Evolutionary conservation across 2,888 invertebrate genomes (phyloP), one percentile per base, ranked within the genome.

Genomic region (Sminthurides aquaticus): DNA sequence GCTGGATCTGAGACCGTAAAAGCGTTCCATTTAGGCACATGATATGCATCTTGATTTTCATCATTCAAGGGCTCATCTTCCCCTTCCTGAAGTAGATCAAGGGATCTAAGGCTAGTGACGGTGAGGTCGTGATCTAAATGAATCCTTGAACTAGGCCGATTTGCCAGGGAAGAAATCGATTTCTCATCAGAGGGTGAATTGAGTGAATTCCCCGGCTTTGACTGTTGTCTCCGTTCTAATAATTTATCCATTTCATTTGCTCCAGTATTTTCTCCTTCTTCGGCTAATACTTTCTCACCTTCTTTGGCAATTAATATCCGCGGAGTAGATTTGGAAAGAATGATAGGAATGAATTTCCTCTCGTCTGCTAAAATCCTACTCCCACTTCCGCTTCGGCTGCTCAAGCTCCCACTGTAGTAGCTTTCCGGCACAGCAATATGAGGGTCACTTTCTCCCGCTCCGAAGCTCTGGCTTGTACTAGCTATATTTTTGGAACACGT

Each of bases 1-100:
- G 64, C 58, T 0, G 74, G 74, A 60, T 74, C 74, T 0, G 72
- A 72, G 22, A 71, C 62, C 5, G 69, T 60, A 49, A 71, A 71
- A 11, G 69, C 71, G 60, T 71, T 71, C 71, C 71, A 71, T 24
- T 62, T 54, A 3, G 71, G 71, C 22, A 70, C 65, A 24, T 65
- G 59, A 29, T 69, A 67, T 2, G 52, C 64, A 28, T 65, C 64
- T 2, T 66, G 61, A 34, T 52, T 57, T 18, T 49, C 27, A 1
- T 55, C 55, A 8, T 5, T 52, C 27, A 28, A 27, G 18, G 57
- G 58, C 8, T 58, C 52, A 26, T 24, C 57, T 5, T 49, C 27
- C 18, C 24, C n/a, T 2, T 55, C 55, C 27, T 11, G 18, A 18
- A 65, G 48, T 22, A 67, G 59, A 18, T 67, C 64, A 2, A 69